Evolutionary conservation across 1,140 invertebrate species (phyloP).

Genomic region (Pseudomyrmex cubaensis): DNA sequence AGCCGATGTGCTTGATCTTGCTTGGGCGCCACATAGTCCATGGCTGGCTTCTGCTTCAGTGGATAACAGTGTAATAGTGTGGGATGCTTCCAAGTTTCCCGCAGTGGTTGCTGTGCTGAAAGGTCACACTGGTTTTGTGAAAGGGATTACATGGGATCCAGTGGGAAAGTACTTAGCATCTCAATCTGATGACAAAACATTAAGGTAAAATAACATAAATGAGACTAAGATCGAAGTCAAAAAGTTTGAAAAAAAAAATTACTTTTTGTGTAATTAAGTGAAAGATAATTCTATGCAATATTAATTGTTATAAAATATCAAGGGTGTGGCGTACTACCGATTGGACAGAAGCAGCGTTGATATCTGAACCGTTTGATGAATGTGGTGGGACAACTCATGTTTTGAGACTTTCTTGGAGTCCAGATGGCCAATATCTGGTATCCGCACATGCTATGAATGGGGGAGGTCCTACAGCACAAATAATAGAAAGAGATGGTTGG

Average conservation of each 20-base stretch:
- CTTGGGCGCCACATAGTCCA: constrained; percentile 97
- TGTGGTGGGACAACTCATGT: constrained; percentile 98
- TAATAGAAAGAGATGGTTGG: constrained; percentile 96
- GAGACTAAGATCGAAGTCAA: no score
- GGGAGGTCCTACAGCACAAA: constrained; percentile 96
- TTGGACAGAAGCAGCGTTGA: constrained; percentile 94
- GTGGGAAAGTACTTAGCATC: constrained; percentile 98
- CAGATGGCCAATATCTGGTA: constrained; percentile 98
- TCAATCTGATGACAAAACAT: constrained; percentile 97
- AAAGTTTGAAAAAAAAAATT: no score
- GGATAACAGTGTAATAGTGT: constrained; percentile 98
- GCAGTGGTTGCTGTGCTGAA: constrained; percentile 91
- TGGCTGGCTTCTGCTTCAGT: constrained; percentile 98
- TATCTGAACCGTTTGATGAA: constrained; percentile 97
- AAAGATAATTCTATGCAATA: no score
- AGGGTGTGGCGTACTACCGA: constrained; percentile 97
- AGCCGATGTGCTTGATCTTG: constrained; percentile 96
- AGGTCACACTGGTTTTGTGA: constrained; percentile 97
- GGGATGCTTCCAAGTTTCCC: constrained; percentile 97
- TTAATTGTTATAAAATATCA: constrained; percentile 90
- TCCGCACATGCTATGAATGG: constrained; percentile 99
- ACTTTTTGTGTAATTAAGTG: no score
- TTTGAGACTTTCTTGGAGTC: constrained; percentile 97
- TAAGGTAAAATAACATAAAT: constrained; percentile 81
- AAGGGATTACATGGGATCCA: constrained; percentile 99